Percentiles rank a stretch among this genome's conserved stretches.
Evolutionary conservation across 1,140 invertebrate species (phyloP).

Genomic region (Kradibia gibbosae): DNA sequence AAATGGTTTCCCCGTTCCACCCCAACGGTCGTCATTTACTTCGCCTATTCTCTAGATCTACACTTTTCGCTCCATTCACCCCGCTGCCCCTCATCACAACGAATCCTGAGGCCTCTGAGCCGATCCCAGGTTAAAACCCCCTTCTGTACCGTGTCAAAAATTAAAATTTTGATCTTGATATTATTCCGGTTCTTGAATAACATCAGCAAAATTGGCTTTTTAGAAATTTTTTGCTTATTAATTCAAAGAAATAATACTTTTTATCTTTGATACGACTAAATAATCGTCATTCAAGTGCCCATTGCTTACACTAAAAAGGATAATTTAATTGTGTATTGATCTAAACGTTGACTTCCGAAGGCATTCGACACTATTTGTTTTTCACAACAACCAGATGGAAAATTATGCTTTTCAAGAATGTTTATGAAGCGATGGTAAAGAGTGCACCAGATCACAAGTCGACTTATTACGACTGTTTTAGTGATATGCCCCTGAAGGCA

Average conservation of each 20-base stretch:
- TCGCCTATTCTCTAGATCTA: too few species aligned
- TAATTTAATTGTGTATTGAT: not conserved
- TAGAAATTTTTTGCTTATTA: too few species aligned
- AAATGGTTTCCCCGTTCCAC: too few species aligned
- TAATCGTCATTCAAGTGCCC: not conserved
- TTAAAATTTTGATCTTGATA: not conserved
- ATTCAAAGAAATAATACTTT: too few species aligned
- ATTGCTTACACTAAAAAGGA: not conserved
- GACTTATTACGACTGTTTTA: not conserved
- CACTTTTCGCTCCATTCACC: too few species aligned
- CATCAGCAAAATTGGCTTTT: too few species aligned
- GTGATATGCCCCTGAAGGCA: slow-evolving; percentile 41
- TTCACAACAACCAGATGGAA: not conserved
- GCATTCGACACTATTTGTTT: too few species aligned
- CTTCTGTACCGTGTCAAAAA: too few species aligned
- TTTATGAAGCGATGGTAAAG: slow-evolving; percentile 25
- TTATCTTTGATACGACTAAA: not conserved
- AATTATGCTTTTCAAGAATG: not conserved
- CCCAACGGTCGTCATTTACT: too few species aligned
- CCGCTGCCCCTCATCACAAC: too few species aligned
- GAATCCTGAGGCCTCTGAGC: too few species aligned
- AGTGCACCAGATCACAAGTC: not conserved
- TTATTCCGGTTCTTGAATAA: not conserved
- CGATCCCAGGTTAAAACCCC: too few species aligned
- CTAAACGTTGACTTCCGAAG: not conserved